These are phyloP conservation scores for Cyanocitta stelleri DNA, from an alignment of 2,113 vertebrate species.

Conservation along the genomic window DNA sequence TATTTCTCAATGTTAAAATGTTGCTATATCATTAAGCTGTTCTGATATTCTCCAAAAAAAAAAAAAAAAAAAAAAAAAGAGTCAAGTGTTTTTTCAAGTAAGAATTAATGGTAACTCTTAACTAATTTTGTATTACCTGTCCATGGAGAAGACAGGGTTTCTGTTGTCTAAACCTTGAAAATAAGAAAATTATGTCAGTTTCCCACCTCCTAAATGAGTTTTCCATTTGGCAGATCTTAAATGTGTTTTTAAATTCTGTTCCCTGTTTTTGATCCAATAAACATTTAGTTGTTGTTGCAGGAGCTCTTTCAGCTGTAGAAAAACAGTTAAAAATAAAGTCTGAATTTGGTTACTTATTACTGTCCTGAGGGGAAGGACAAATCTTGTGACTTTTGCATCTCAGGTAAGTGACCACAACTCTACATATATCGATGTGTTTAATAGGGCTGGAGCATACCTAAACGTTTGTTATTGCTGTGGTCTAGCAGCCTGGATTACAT, in stretches of 20 bases:
- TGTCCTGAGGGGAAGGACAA: not conserved
- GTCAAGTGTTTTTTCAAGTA: not conserved
- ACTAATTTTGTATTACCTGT: not conserved
- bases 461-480: not conserved
- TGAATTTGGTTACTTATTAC: not conserved
- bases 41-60: too few relatives aligned
- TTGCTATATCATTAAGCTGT: not conserved
- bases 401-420: not conserved
- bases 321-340: not conserved
- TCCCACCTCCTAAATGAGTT: not conserved
- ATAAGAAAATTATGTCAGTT: not conserved
- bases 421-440: not conserved
- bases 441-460: not conserved
- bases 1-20: not conserved
- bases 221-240: not conserved
- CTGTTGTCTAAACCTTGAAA: not conserved
- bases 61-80: not conserved
- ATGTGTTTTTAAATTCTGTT: not conserved
- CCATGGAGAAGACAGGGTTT: not conserved
- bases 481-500: not conserved
- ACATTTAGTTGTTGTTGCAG: not conserved
- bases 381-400: not conserved
- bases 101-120: not conserved
- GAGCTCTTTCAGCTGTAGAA: not conserved
- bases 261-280: not conserved